Percentiles rank a stretch among this genome's conserved stretches.
Evolutionary conservation across 2,113 vertebrate species (phyloP).

Genomic region (Pontoporia blainvillei): DNA sequence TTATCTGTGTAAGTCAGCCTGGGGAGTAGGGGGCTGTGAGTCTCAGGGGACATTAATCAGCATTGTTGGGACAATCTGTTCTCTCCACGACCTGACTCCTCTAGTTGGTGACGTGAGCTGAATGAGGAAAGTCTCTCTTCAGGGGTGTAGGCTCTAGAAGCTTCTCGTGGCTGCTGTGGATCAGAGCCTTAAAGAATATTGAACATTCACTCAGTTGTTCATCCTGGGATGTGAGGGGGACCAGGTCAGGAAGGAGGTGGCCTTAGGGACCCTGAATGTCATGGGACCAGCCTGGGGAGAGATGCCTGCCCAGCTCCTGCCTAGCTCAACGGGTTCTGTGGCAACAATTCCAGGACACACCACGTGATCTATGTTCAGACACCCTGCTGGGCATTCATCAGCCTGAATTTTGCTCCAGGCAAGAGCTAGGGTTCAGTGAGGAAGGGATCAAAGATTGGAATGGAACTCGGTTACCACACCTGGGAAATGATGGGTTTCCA

Average conservation of each 20-base stretch:
- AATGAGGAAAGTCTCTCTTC: neutral
- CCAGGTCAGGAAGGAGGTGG: neutral
- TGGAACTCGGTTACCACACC: too few relatives aligned
- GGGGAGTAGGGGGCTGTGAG: too few relatives aligned
- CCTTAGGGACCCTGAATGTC: neutral
- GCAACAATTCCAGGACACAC: neutral
- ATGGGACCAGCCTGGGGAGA: neutral
- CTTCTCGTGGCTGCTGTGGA: accelerated
- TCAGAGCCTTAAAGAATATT: neutral
- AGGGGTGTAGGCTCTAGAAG: neutral
- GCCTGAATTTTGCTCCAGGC: neutral
- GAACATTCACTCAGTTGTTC: neutral
- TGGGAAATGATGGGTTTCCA: neutral
- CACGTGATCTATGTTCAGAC: accelerated
- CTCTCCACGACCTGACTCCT: neutral
- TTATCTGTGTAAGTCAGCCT: neutral
- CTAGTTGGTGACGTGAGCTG: accelerated
- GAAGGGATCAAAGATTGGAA: neutral
- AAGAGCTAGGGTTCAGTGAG: neutral
- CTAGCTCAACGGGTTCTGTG: neutral
- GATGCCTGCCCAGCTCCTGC: neutral
- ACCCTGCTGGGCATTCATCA: neutral
- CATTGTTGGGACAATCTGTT: accelerated
- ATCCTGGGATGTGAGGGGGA: neutral
- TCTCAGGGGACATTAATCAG: too few relatives aligned